Conservation (phyloP, 2,797 vertebrate genomes). For the Chloroceryle inda region DNA sequence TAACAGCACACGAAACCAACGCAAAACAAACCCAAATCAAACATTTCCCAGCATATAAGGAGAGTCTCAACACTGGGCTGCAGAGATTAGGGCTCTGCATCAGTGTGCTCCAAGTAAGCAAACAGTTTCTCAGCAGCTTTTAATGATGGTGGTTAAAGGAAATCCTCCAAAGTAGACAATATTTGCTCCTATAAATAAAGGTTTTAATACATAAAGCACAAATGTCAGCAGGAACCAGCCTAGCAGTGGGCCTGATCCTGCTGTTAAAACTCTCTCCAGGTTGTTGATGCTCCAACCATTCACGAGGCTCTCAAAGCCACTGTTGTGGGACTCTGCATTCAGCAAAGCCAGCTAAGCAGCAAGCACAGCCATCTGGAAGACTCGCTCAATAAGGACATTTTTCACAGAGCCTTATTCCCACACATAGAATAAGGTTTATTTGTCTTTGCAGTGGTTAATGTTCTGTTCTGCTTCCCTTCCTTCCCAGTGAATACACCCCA, state of each 20-base stretch:
- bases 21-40: neutral
- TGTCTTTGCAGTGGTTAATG: neutral
- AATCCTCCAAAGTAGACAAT: conserved; percentile 16
- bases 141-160: neutral
- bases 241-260: neutral
- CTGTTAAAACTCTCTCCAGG: neutral
- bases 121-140: conserved; percentile 13
- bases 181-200: conserved; percentile 20
- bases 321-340: neutral
- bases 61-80: neutral
- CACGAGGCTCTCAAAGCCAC: neutral
- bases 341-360: neutral
- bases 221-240: neutral
- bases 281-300: neutral
- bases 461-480: neutral
- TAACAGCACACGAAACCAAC: neutral
- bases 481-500: neutral
- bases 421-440: conserved; percentile 9
- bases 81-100: neutral
- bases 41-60: neutral
- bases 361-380: neutral
- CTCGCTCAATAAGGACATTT: neutral
- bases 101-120: neutral
- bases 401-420: conserved; percentile 1
- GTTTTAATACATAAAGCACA: neutral